phyloP scores from a whole-genome alignment of 2,888 invertebrate genomes.

The Drosophila ustulata region DNA sequence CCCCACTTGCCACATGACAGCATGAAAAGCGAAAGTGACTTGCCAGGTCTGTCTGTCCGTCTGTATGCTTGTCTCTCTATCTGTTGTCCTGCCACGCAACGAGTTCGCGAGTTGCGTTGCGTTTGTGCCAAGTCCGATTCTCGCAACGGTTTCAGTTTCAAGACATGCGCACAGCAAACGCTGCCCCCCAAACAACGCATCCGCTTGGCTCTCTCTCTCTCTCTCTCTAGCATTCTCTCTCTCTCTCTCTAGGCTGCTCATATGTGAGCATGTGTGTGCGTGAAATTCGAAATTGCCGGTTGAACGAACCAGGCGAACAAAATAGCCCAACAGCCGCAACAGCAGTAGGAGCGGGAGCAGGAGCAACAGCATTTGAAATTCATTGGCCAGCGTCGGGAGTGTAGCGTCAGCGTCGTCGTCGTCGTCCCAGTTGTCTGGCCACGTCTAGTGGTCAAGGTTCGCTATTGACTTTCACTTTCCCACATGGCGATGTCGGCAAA shows the following conservation, averaged over 20 bases:
- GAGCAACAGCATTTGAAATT: slow-evolving; percentile 69
- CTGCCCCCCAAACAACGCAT: neutral
- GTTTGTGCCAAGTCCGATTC: slow-evolving; percentile 34
- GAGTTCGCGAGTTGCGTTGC: slow-evolving; percentile 16
- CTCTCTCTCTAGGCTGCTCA: slow-evolving; percentile 15
- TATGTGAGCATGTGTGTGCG: slow-evolving; percentile 49
- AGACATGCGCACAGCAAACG: slow-evolving; percentile 45
- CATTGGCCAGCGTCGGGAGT: slow-evolving; percentile 60
- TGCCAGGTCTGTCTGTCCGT: slow-evolving; percentile 27
- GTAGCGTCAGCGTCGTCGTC: neutral
- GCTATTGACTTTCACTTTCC: slow-evolving; percentile 84
- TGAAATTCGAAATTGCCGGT: slow-evolving; percentile 66
- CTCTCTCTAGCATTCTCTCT: slow-evolving; percentile 19
- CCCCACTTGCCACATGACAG: slow-evolving; percentile 36
- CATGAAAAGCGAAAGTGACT: slow-evolving; percentile 67
- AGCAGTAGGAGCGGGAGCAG: slow-evolving; percentile 1
- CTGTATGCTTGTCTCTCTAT: slow-evolving; percentile 34
- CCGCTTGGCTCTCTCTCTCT: slow-evolving; percentile 24
- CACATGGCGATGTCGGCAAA: slow-evolving; percentile 52
- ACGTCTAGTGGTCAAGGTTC: slow-evolving; percentile 84
- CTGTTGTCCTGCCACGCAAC: slow-evolving; percentile 51
- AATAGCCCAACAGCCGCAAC: slow-evolving; percentile 48
- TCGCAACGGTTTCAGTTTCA: slow-evolving; percentile 30
- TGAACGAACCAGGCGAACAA: slow-evolving; percentile 74
- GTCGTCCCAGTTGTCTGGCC: slow-evolving; percentile 53